Evolutionary conservation across 2,113 vertebrate genomes (phyloP).

Genomic region (Struthidea cinerea): DNA sequence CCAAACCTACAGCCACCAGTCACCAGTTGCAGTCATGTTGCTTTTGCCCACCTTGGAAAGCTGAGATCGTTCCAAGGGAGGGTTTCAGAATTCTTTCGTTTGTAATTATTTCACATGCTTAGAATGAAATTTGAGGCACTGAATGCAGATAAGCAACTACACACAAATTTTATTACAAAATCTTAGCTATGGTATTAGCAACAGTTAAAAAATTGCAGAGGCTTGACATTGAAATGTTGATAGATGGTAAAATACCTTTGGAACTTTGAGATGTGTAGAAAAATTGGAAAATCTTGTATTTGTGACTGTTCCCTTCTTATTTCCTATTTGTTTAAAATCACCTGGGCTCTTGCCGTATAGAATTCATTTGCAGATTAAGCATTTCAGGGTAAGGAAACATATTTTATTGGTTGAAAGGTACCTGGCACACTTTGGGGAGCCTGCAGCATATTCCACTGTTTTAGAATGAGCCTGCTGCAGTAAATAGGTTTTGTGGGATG

Average conservation of each 20-base stretch:
- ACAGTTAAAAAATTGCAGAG: not conserved
- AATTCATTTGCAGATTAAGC: not conserved
- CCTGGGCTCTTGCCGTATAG: not conserved
- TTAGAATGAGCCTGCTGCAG: not conserved
- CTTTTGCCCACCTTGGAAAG: not conserved
- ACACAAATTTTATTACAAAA: not conserved
- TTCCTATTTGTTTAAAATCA: not conserved
- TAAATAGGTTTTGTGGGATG: not conserved
- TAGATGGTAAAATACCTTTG: not conserved
- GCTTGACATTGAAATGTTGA: not conserved
- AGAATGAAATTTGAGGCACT: not conserved
- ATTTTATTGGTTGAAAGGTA: not conserved
- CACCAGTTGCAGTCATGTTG: not conserved
- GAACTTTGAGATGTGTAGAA: not conserved
- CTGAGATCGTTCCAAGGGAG: not conserved
- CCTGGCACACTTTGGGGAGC: not conserved
- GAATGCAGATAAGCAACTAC: no score
- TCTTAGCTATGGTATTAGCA: not conserved
- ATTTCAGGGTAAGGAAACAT: not conserved
- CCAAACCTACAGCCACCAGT: not conserved
- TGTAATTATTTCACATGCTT: not conserved
- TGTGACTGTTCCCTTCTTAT: not conserved
- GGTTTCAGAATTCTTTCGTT: not conserved
- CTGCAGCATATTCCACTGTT: not conserved
- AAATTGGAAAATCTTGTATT: not conserved